Percentiles rank a stretch among this genome's conserved stretches.
These are phyloP conservation scores for Callyntrura sp. DNA, from an alignment of 2,888 invertebrate genomes.

Conservation along the genomic window DNA sequence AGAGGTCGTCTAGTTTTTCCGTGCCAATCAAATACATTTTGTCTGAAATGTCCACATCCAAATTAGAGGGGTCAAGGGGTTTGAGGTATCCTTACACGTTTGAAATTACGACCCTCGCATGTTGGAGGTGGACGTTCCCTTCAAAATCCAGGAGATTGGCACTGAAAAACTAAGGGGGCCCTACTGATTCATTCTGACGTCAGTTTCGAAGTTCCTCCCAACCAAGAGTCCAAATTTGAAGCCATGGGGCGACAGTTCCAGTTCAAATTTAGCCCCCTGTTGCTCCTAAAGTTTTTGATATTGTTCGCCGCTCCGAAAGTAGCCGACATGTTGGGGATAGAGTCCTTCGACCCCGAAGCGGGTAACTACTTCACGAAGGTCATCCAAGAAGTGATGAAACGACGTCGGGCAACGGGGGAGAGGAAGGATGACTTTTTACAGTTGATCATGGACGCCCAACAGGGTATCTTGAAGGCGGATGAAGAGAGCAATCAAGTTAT, in stretches of 20 bases:
- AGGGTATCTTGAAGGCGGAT: constrained; percentile 84
- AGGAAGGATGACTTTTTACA: constrained; percentile 88
- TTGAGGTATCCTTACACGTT: too few species aligned
- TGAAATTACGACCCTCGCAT: too few species aligned
- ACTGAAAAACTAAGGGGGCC: too few species aligned
- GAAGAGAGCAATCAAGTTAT: constrained; percentile 60
- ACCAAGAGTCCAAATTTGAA: constrained; percentile 10
- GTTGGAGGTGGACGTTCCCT: too few species aligned
- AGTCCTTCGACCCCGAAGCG: constrained; percentile 82
- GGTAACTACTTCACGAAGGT: constrained; percentile 85
- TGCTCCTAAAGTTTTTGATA: background rate
- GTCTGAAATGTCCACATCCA: background rate
- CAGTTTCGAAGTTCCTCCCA: background rate
- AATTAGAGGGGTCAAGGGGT: too few species aligned
- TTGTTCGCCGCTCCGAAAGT: background rate
- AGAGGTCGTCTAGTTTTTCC: too few species aligned
- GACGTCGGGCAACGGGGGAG: constrained; percentile 86
- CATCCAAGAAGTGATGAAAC: constrained; percentile 86
- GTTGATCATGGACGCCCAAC: constrained; percentile 87
- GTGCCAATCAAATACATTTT: too few species aligned
- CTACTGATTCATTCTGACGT: too few species aligned
- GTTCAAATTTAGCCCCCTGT: background rate
- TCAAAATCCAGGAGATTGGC: too few species aligned
- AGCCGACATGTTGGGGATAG: background rate
- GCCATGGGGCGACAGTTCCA: background rate